Evolutionary conservation across 2,888 invertebrate genomes (phyloP).

Genomic region (Acronicta leporina): DNA sequence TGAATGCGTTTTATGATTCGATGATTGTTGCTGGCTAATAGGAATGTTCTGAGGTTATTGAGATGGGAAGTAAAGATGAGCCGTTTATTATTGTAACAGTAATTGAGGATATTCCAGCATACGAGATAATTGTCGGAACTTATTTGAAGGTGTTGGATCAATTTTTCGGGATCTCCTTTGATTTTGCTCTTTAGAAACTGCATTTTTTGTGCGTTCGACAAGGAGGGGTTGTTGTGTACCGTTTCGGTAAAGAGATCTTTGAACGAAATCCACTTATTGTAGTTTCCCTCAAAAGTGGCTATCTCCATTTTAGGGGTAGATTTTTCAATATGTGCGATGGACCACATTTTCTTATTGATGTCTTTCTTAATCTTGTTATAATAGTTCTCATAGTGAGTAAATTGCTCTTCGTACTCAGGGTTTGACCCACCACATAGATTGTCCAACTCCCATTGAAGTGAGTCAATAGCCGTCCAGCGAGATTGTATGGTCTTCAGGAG

Average conservation of each 20-base stretch:
- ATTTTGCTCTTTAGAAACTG: no score
- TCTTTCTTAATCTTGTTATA: background rate
- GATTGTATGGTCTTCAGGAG: background rate
- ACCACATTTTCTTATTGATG: conserved; percentile 3
- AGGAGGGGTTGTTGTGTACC: no score
- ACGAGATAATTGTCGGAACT: no score
- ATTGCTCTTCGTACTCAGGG: conserved; percentile 1
- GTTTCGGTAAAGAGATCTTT: conserved; percentile 2
- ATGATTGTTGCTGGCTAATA: background rate
- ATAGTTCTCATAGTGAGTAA: background rate
- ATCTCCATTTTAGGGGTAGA: conserved; percentile 10
- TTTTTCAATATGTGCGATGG: conserved; percentile 1
- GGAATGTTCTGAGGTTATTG: background rate
- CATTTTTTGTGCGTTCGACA: no score
- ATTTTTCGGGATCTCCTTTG: no score
- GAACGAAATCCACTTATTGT: background rate
- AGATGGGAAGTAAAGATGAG: conserved; percentile 2
- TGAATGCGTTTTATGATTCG: background rate
- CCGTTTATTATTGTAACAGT: conserved; percentile 10
- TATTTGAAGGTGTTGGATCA: no score
- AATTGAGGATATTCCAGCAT: conserved; percentile 5
- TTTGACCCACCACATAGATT: background rate
- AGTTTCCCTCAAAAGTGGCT: background rate
- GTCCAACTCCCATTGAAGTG: conserved; percentile 1
- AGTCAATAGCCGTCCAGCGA: conserved; percentile 1